Base-by-base conservation (phyloP, 2,113 vertebrate genomes). In the Fregata magnificens region DNA sequence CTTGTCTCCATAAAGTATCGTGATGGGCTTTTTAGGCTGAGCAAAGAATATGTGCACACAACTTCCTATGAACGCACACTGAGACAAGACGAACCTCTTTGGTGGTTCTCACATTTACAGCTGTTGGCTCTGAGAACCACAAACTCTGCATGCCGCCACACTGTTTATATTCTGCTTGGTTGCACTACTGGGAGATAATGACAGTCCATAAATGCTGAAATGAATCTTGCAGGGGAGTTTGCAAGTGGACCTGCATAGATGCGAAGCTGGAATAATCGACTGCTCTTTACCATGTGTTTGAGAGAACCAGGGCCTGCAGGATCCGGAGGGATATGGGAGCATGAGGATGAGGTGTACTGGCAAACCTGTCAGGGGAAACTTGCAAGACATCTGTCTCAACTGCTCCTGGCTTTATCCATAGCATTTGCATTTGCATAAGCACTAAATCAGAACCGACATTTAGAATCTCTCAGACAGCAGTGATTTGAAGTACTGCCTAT, bases 121-220 rank as follows among this genome's bases (percentile, higher is more conserved):
- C 7, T 76, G 47, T n/a, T 77, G 32, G n/a, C 61, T 85, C 62
- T 0, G 2, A 77, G 59, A 53, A 28, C 13, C 28, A 16, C 56
- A 34, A 49, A 22, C 11, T 40, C 28, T 88, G 66, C 22, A 29
- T 1, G 2, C 11, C 2, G 7, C n/a, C 44, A 24, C 0, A 0
- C 53, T 47, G 78, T 44, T 63, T 25, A 9, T 67, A 42, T 66
- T 55, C 44, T 61, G 40, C 26, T 29, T 32, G 16, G 50, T 66
- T 58, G 62, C n/a, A 11, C 67, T 81, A 38, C 34, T 49, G 61
- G 53, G 40, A 73, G 74, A 53, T 20, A 13, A 29, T 40, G 42
- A 34, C 21, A 79, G 38, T 22, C 44, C 2, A 3, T 22, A 44
- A 61, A 65, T 28, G 45, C 13, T 86, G 71, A 20, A 61, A 47